Evolutionary conservation across 2,888 invertebrate species (phyloP), one percentile per base, ranked within the genome.

Genomic region (Phortica magna): DNA sequence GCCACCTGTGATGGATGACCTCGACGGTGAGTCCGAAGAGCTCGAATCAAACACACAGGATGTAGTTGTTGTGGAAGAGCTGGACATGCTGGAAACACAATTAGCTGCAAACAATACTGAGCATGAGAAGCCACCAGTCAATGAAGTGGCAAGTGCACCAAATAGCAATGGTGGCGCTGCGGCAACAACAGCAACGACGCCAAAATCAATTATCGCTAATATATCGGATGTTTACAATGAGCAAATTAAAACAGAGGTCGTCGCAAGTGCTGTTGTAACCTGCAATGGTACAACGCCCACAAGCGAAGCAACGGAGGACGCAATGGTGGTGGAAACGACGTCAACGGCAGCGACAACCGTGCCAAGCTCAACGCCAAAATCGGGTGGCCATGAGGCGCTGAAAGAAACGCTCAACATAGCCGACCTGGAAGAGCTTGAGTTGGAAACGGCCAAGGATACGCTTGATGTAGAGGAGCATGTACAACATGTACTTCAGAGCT

Each of bases 381-480:
- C 81, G n/a, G 70, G 75, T 64, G 92, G 90, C 48, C 86, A 82
- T 17, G 85, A 90, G 53, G 89, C 89, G 7, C 82, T 89, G 6
- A 93, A 84, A 90, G 92, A 89, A 92, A 93, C 92, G 92, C 89
- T 85, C 81, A 91, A 85, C 88, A 91, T 88, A 83, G 89, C 83
- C 72, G 88, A 90, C 64, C 76, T 90, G 9, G 90, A 90, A 67
- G 90, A 90, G 57, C 82, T 89, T 9, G 89, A 88, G 72, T 67
- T 89, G 72, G 48, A 14, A 22, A 87, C 83, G 0, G 82, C 84
- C 76, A 90, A 89, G 77, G 87, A 84, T 59, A 68, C 85, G 1
- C 78, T 87, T 41, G 93, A 93, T 76, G 91, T 92, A n/a, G 93
- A 93, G 75, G 92, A 93, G 78, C 93, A 93, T 75, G 93, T 94